Evolutionary conservation across 2,888 invertebrate genomes (phyloP).

Genomic region (Molanna angustata): DNA sequence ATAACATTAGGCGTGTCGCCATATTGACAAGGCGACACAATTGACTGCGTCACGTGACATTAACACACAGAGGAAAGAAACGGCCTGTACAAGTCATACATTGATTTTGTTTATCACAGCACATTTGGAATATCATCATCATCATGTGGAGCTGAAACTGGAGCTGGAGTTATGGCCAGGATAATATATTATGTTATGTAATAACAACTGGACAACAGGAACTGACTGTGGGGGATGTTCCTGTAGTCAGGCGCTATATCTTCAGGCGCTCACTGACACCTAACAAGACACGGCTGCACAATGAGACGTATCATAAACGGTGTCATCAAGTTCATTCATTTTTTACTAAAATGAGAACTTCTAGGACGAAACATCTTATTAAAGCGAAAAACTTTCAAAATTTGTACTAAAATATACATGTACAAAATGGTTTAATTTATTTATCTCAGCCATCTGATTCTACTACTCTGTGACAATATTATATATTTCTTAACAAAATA

Average conservation of each 20-base stretch:
- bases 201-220: too few species aligned
- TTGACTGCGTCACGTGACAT: conserved; percentile 30
- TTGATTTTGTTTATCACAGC: conserved; percentile 73
- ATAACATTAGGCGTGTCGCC: conserved; percentile 25
- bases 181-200: too few species aligned
- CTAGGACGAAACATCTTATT: conserved; percentile 33
- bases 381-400: conserved; percentile 33
- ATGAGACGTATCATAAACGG: too few species aligned
- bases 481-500: conserved; percentile 54
- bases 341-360: conserved; percentile 30
- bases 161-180: too few species aligned
- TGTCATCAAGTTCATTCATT: too few species aligned
- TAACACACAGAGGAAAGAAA: conserved; percentile 33
- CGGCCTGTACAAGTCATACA: conserved; percentile 67
- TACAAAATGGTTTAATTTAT: conserved; percentile 30
- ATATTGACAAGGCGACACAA: conserved; percentile 26
- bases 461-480: conserved; percentile 27
- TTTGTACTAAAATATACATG: conserved; percentile 34
- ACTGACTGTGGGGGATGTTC: conserved; percentile 4
- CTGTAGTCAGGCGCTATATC: too few species aligned
- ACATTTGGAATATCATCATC: conserved; percentile 79
- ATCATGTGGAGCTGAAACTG: too few species aligned
- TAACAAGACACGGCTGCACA: too few species aligned
- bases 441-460: conserved; percentile 28
- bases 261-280: too few species aligned